Conservation (phyloP, 2,113 vertebrate species). For the Collichthys lucidus region DNA sequence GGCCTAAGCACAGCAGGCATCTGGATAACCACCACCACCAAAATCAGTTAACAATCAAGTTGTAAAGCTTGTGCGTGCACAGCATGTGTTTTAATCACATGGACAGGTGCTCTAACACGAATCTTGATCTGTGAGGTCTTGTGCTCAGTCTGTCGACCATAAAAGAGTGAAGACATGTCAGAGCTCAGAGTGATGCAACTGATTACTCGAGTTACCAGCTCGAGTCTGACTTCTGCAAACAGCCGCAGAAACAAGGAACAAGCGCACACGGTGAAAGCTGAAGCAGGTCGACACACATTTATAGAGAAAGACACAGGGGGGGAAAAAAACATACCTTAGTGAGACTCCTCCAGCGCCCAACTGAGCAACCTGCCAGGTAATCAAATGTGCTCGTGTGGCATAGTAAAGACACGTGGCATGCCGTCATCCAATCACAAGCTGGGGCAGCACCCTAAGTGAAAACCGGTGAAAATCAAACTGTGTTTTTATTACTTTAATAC, state of each 20-base stretch:
- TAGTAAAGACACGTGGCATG: conserved; percentile 75
- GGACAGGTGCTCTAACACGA: not conserved
- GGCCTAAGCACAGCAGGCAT: conserved; percentile 7
- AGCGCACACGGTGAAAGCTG: rapidly evolving
- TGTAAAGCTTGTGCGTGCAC: not conserved
- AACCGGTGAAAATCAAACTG: not conserved
- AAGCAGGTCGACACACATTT: not conserved
- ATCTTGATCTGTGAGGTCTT: not conserved
- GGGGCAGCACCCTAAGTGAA: conserved; percentile 61
- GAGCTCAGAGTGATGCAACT: conserved; percentile 71
- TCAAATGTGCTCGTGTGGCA: conserved; percentile 18
- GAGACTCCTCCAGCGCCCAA: rapidly evolving
- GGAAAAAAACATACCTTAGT: conserved; percentile 57
- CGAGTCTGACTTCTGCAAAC: not conserved
- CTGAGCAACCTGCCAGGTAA: conserved; percentile 35
- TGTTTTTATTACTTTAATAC: not conserved
- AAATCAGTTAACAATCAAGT: not conserved
- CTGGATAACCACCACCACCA: conserved; percentile 15
- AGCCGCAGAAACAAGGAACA: not conserved
- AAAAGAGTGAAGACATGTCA: conserved; percentile 26
- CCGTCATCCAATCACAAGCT: conserved; percentile 72
- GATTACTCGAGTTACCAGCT: conserved; percentile 16
- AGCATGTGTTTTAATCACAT: not conserved
- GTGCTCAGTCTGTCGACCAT: not conserved
- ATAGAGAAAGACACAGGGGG: not conserved